Evolutionary conservation across 2,888 invertebrate species (phyloP).

Genomic region (Tholera decimalis): DNA sequence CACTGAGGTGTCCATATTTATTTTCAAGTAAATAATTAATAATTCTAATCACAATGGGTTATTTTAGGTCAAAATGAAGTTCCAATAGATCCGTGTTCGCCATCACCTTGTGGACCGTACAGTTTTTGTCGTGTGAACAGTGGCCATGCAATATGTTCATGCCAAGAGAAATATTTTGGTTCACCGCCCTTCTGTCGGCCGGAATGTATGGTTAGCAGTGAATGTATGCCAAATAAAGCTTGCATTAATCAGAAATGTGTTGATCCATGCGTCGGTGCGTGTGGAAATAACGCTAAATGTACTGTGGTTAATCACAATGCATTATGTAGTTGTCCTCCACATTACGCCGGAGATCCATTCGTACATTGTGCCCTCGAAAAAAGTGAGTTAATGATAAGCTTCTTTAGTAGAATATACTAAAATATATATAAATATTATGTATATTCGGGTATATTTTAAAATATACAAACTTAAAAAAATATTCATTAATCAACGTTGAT

Average conservation of each 20-base stretch:
- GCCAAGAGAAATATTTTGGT: slow-evolving; percentile 95
- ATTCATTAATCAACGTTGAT: slow-evolving; percentile 2
- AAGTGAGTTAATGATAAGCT: slow-evolving; percentile 89
- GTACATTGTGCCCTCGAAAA: slow-evolving; percentile 93
- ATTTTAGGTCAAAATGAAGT: slow-evolving; percentile 82
- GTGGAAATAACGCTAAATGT: slow-evolving; percentile 95
- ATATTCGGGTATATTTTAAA: not conserved
- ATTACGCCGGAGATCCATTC: slow-evolving; percentile 96
- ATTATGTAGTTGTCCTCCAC: slow-evolving; percentile 95
- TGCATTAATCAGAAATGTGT: slow-evolving; percentile 95
- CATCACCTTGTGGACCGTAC: slow-evolving; percentile 95
- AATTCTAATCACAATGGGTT: slow-evolving; percentile 33
- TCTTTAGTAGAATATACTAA: not conserved
- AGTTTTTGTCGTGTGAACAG: slow-evolving; percentile 94
- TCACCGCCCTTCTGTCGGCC: slow-evolving; percentile 95
- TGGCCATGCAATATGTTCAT: slow-evolving; percentile 95
- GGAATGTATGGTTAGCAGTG: slow-evolving; percentile 96
- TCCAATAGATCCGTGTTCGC: slow-evolving; percentile 90
- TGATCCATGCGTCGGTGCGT: slow-evolving; percentile 96
- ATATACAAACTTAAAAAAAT: not conserved
- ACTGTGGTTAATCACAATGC: slow-evolving; percentile 96
- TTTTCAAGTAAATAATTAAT: slow-evolving; percentile 10
- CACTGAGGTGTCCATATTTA: not conserved
- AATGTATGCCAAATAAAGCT: slow-evolving; percentile 95
- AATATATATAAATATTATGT: not conserved